A percentile compares a stretch with the other conserved stretches of the same genome.
phyloP scores from a whole-genome alignment of 2,113 vertebrate genomes.

The Leucopternis melanops region DNA sequence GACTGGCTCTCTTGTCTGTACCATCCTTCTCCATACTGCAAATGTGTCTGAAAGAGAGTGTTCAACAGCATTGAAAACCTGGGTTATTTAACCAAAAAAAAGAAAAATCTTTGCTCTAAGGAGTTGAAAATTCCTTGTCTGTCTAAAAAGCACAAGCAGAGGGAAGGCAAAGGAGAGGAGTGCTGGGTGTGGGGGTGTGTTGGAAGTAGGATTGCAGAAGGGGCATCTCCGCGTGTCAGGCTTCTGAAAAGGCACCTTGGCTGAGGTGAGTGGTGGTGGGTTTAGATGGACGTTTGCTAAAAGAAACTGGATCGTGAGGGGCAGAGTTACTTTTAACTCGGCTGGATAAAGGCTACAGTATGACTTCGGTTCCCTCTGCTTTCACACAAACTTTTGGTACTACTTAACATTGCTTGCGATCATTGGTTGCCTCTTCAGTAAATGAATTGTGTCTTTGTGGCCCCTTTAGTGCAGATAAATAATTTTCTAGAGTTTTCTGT shows the following conservation, averaged over 20 bases:
- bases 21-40: background rate
- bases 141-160: background rate
- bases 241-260: background rate
- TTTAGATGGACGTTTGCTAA: background rate
- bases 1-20: background rate
- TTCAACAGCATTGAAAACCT: background rate
- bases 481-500: background rate
- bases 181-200: background rate
- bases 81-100: background rate
- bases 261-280: background rate
- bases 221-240: background rate
- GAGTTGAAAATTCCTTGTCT: background rate
- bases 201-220: background rate
- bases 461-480: background rate
- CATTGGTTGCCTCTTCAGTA: background rate
- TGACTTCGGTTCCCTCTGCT: background rate
- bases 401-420: background rate
- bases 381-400: background rate
- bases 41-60: background rate
- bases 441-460: background rate
- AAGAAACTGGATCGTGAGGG: background rate
- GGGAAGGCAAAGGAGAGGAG: background rate
- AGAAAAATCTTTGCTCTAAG: background rate
- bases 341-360: background rate
- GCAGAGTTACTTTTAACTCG: background rate